Percentiles rank a stretch among this genome's conserved stretches.
Evolutionary conservation across 1,140 invertebrate genomes (phyloP).

Genomic region (Vollenhovia emeryi): DNA sequence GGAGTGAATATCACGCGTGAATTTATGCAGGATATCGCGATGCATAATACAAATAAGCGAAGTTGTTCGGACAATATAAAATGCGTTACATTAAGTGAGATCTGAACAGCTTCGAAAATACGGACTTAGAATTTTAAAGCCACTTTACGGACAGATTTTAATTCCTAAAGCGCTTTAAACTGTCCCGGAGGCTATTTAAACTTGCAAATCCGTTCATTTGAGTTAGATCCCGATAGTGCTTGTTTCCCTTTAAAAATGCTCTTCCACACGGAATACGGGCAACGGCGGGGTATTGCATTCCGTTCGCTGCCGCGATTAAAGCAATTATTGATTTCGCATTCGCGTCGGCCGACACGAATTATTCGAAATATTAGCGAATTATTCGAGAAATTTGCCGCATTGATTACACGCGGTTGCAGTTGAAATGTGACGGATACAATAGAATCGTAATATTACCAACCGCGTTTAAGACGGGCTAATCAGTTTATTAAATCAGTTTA

Average conservation of each 20-base stretch:
- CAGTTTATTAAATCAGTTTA: slow-evolving; percentile 10
- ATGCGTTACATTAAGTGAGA: slow-evolving; percentile 29
- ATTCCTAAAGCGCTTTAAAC: slow-evolving; percentile 62
- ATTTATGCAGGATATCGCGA: slow-evolving; percentile 1
- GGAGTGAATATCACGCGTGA: not conserved
- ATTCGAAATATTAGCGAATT: slow-evolving; percentile 52
- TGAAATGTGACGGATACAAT: slow-evolving; percentile 16
- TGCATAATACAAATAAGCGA: slow-evolving; percentile 3
- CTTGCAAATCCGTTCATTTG: slow-evolving; percentile 61
- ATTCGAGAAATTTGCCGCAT: slow-evolving; percentile 52
- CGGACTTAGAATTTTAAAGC: slow-evolving; percentile 60
- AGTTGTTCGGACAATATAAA: slow-evolving; percentile 36
- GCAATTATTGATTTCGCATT: slow-evolving; percentile 59
- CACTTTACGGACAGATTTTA: slow-evolving; percentile 54
- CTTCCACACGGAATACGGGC: slow-evolving; percentile 23
- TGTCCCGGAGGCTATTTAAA: slow-evolving; percentile 56
- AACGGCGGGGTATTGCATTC: slow-evolving; percentile 39
- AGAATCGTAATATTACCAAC: not conserved
- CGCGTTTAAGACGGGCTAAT: not conserved
- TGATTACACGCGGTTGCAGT: slow-evolving; percentile 37
- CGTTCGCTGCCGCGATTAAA: slow-evolving; percentile 46
- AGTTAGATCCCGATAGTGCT: slow-evolving; percentile 42
- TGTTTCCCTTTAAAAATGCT: slow-evolving; percentile 54
- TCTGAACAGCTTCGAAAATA: slow-evolving; percentile 50
- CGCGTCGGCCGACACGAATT: slow-evolving; percentile 38